phyloP scores from a whole-genome alignment of 2,797 vertebrate species.

The Poecilia picta region DNA sequence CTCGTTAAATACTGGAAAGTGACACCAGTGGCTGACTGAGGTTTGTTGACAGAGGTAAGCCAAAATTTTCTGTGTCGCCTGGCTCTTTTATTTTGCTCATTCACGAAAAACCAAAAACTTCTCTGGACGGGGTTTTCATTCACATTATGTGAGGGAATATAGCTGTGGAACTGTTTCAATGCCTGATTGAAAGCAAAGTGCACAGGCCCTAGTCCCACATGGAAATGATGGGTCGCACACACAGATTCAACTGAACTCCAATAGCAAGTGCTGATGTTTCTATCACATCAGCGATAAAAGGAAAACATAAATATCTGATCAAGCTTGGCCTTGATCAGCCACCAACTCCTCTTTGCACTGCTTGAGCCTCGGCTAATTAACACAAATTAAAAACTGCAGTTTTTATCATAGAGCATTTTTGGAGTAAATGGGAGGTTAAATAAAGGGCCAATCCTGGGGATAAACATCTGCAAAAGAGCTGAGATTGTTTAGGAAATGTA shows the following conservation, averaged over 20 bases:
- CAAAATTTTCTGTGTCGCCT: background rate
- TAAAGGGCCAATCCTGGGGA: background rate
- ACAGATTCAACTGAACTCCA: background rate
- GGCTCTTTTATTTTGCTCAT: background rate
- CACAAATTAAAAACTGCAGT: slow-evolving; percentile 1
- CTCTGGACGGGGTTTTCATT: background rate
- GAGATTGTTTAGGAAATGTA: background rate
- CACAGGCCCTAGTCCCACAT: background rate
- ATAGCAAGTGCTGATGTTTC: background rate
- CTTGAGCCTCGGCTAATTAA: background rate
- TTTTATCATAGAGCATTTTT: background rate
- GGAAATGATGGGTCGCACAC: background rate
- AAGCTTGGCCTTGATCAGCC: slow-evolving; percentile 1
- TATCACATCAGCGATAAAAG: background rate
- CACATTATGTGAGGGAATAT: background rate
- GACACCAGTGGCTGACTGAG: background rate
- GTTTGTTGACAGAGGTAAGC: background rate
- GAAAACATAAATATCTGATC: background rate
- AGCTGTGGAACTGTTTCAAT: background rate
- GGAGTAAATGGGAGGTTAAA: background rate
- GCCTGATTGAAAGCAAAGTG: background rate
- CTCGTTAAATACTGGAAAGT: background rate
- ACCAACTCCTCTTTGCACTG: slow-evolving; percentile 3
- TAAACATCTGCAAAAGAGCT: background rate
- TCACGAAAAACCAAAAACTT: background rate